phyloP scores from a whole-genome alignment of 2,888 invertebrate species.

The Calephelis perditalis region DNA sequence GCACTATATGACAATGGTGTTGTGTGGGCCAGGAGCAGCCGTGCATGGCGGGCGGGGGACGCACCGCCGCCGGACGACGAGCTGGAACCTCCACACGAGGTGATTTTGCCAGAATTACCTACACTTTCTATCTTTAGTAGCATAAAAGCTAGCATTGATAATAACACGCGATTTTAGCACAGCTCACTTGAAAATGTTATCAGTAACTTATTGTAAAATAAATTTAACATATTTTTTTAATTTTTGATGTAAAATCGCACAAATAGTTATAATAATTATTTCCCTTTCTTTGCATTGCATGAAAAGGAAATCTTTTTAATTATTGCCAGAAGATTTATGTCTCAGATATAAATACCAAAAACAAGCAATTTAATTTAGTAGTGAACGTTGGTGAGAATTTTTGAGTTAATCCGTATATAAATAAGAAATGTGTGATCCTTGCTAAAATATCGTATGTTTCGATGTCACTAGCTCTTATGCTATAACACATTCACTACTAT shows the following conservation, averaged over 20 bases:
- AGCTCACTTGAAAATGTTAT: background rate
- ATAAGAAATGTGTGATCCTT: slow-evolving; percentile 38
- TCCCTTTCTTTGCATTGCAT: too few species aligned
- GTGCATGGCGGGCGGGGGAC: slow-evolving; percentile 64
- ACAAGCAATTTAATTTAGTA: too few species aligned
- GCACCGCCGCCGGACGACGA: slow-evolving; percentile 66
- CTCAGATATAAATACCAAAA: too few species aligned
- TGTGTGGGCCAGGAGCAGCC: slow-evolving; percentile 71
- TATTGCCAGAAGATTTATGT: too few species aligned
- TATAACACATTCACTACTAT: slow-evolving; percentile 61
- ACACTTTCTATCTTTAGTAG: slow-evolving; percentile 30
- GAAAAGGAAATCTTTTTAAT: too few species aligned
- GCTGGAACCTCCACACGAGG: slow-evolving; percentile 70
- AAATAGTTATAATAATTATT: too few species aligned
- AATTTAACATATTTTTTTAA: too few species aligned
- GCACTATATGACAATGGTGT: slow-evolving; percentile 49
- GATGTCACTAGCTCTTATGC: slow-evolving; percentile 31
- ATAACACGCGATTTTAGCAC: background rate
- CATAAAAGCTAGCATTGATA: background rate
- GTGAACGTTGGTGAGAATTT: too few species aligned
- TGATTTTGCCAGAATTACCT: slow-evolving; percentile 78
- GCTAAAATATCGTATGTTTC: slow-evolving; percentile 26
- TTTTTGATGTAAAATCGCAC: too few species aligned
- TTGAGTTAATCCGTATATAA: too few species aligned
- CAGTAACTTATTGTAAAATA: background rate